Conservation (phyloP, 2,797 vertebrate genomes). For the Melanotaenia pygmaea region DNA sequence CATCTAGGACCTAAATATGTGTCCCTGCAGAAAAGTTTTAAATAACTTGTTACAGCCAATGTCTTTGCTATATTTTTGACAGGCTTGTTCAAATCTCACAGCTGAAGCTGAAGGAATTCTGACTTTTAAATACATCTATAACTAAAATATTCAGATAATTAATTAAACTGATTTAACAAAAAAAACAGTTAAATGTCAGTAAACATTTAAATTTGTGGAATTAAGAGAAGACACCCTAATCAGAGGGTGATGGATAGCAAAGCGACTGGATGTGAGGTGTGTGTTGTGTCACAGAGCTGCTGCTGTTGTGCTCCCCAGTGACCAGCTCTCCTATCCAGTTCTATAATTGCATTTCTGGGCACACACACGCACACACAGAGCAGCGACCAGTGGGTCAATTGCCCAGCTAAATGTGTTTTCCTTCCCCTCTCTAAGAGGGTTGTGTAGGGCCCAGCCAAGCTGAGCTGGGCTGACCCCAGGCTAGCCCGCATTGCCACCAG, state of each 20-base stretch:
- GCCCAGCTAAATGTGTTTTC: conserved; percentile 84
- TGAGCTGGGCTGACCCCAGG: conserved; percentile 54
- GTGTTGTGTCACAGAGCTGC: conserved; percentile 61
- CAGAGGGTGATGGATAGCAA: conserved; percentile 28
- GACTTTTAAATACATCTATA: too few species aligned
- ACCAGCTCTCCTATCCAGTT: conserved; percentile 84
- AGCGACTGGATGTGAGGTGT: conserved; percentile 33
- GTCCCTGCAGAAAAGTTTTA: too few species aligned
- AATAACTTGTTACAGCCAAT: too few species aligned
- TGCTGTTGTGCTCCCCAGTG: conserved; percentile 75
- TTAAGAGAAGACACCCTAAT: conserved; percentile 4
- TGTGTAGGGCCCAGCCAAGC: conserved; percentile 44
- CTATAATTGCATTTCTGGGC: conserved; percentile 92
- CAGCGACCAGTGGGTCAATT: conserved; percentile 75
- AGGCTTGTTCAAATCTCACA: too few species aligned
- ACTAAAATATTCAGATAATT: background rate
- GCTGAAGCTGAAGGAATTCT: too few species aligned
- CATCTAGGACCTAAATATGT: too few species aligned
- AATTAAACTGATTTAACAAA: background rate
- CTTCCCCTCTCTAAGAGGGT: conserved; percentile 67
- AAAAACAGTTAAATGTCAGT: background rate
- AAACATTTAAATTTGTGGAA: background rate
- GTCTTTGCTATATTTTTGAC: too few species aligned
- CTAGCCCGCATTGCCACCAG: conserved; percentile 33
- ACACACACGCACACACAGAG: conserved; percentile 35